phyloP scores from a whole-genome alignment of 2,888 invertebrate genomes.

The Trichacis sp. region DNA sequence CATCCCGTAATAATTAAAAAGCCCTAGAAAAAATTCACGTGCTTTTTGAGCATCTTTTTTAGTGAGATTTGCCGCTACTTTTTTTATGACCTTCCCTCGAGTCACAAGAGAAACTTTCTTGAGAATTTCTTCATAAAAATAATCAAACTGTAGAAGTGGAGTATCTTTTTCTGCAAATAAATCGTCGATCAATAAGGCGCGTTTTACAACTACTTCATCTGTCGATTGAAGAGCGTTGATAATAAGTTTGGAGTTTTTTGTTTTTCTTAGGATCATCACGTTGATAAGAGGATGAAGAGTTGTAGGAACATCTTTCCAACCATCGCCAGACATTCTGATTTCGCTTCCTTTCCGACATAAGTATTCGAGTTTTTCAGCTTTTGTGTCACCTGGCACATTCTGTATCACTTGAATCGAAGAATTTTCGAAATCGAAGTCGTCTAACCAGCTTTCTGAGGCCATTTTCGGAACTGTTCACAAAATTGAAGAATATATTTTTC shows the following conservation, averaged over 20 bases:
- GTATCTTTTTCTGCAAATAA: conserved; percentile 54
- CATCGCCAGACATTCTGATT: not conserved
- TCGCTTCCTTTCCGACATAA: not conserved
- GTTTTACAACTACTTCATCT: conserved; percentile 49
- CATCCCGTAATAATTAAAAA: conserved; percentile 45
- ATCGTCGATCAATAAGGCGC: conserved; percentile 54
- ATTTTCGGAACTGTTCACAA: too few species aligned
- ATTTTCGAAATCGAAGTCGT: too few species aligned
- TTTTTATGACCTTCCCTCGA: conserved; percentile 52
- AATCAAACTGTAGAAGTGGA: conserved; percentile 46
- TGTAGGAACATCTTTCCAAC: conserved; percentile 33
- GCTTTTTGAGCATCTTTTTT: conserved; percentile 46
- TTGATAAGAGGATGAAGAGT: conserved; percentile 42
- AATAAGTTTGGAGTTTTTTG: conserved; percentile 44
- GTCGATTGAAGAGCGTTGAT: conserved; percentile 57
- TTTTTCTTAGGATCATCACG: conserved; percentile 49
- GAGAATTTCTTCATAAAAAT: conserved; percentile 52
- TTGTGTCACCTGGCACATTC: not conserved
- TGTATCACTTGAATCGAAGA: not conserved
- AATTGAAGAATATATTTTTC: too few species aligned
- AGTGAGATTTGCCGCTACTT: conserved; percentile 44
- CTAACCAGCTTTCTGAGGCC: too few species aligned
- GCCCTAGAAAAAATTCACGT: conserved; percentile 50
- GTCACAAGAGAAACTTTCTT: conserved; percentile 52
- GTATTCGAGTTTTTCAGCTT: not conserved